phyloP scores from a whole-genome alignment of 2,888 invertebrate species.

The Pristionchus fissidentatus region DNA sequence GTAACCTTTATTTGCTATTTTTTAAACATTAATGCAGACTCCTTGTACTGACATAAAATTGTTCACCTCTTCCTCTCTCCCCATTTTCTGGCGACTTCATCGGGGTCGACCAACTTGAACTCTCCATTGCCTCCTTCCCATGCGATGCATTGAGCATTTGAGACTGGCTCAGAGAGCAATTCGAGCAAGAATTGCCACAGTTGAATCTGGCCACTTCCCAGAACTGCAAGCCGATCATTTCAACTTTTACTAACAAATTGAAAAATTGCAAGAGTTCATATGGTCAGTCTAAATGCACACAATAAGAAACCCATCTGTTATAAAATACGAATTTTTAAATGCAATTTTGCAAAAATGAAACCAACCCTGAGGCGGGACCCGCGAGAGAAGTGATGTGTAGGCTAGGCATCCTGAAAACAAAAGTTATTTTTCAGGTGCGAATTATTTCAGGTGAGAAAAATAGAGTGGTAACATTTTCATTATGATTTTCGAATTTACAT shows the following conservation, averaged over 20 bases:
- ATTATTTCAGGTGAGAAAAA: neutral
- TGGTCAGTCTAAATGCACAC: no score
- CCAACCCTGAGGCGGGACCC: conserved; percentile 59
- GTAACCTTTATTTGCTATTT: neutral
- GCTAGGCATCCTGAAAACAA: conserved; percentile 61
- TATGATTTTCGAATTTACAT: neutral
- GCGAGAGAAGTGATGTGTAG: conserved; percentile 62
- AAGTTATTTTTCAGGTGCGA: neutral
- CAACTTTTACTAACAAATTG: neutral
- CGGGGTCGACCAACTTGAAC: conserved; percentile 93
- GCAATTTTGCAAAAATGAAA: neutral
- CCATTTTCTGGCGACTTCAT: conserved; percentile 91
- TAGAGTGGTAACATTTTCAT: neutral
- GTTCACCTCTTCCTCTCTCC: conserved; percentile 87
- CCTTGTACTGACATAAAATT: no score
- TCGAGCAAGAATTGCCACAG: conserved; percentile 98
- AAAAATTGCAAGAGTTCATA: no score
- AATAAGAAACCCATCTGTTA: no score
- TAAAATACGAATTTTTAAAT: no score
- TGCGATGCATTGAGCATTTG: conserved; percentile 79
- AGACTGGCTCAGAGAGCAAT: conserved; percentile 89
- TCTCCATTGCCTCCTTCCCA: conserved; percentile 96
- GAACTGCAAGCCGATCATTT: conserved; percentile 7
- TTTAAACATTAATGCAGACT: no score
- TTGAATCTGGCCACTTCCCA: conserved; percentile 85